Evolutionary conservation across 2,888 invertebrate genomes (phyloP).

Genomic region (Tenthredo notha): DNA sequence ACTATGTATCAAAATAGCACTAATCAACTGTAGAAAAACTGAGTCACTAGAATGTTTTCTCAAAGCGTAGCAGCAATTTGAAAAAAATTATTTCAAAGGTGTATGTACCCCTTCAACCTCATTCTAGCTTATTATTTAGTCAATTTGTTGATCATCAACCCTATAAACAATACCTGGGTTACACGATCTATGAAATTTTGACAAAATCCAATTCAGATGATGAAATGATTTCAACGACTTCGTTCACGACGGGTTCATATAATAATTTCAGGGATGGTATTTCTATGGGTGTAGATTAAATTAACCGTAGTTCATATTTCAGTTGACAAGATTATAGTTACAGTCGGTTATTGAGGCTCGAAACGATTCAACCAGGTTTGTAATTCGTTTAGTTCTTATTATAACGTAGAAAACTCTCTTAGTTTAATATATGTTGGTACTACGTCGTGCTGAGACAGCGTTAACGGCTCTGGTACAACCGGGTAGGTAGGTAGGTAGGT

Average conservation of each 20-base stretch:
- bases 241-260: background rate
- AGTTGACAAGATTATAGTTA: background rate
- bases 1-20: too few species aligned
- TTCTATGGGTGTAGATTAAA: background rate
- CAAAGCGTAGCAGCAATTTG: too few species aligned
- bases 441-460: slow-evolving; percentile 3
- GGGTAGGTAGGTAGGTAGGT: background rate
- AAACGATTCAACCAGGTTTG: background rate
- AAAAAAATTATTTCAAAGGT: too few species aligned
- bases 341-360: background rate
- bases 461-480: background rate
- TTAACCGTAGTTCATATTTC: slow-evolving; percentile 6
- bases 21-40: too few species aligned
- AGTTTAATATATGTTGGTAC: background rate
- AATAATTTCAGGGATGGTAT: background rate
- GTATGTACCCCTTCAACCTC: too few species aligned
- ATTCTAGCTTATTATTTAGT: too few species aligned
- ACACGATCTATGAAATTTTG: background rate
- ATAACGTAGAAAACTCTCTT: slow-evolving; percentile 4
- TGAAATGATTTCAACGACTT: background rate
- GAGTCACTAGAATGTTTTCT: too few species aligned
- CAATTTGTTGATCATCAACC: too few species aligned
- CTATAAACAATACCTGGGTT: too few species aligned
- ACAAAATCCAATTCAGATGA: background rate
- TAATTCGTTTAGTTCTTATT: slow-evolving; percentile 20